phyloP scores from a whole-genome alignment of 2,113 vertebrate species.

The Pseudopipra pipra region DNA sequence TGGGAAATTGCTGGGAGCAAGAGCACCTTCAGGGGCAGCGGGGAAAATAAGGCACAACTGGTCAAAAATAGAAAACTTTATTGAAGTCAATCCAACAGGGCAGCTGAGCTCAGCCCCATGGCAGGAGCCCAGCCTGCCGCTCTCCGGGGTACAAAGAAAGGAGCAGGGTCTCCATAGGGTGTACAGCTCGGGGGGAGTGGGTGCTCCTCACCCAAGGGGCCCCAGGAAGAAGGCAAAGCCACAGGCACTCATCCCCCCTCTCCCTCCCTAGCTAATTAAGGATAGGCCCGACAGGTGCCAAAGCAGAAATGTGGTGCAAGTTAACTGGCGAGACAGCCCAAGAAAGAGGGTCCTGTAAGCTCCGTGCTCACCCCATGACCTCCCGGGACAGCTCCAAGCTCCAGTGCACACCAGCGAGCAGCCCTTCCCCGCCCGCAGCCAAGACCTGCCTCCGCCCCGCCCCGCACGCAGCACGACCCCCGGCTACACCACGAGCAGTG shows the following conservation, averaged over 20 bases:
- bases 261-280: slow-evolving; percentile 21
- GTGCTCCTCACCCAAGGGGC: neutral
- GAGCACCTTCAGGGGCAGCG: slow-evolving; percentile 45
- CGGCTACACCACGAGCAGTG: neutral
- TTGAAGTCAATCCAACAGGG: slow-evolving; percentile 65
- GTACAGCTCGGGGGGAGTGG: neutral
- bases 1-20: neutral
- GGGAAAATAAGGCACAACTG: slow-evolving; percentile 74
- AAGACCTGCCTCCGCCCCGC: neutral
- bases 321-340: neutral
- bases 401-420: slow-evolving; percentile 37
- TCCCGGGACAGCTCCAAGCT: slow-evolving; percentile 16
- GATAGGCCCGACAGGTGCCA: slow-evolving; percentile 20
- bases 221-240: slow-evolving; percentile 5
- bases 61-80: slow-evolving; percentile 82
- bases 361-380: neutral
- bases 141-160: neutral
- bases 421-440: neutral
- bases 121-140: slow-evolving; percentile 48
- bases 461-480: neutral
- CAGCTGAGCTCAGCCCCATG: slow-evolving; percentile 33
- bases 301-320: slow-evolving; percentile 45
- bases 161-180: neutral
- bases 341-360: slow-evolving; percentile 23
- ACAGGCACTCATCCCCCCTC: neutral